phyloP scores from a whole-genome alignment of 2,797 vertebrate species.

The Crax fasciolata region DNA sequence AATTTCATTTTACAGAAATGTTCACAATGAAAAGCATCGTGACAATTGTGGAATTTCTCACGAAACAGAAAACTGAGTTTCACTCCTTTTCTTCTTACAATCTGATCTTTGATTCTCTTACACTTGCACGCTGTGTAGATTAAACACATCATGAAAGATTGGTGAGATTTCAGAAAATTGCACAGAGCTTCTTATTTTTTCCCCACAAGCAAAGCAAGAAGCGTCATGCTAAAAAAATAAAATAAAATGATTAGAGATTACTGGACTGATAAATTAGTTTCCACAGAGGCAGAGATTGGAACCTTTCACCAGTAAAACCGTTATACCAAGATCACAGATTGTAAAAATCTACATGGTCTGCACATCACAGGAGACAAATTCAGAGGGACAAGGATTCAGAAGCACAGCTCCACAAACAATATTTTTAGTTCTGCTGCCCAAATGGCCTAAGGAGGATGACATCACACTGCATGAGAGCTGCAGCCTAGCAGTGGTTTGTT shows the following conservation, averaged over 20 bases:
- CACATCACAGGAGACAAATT: rapidly evolving
- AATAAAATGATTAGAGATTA: neutral
- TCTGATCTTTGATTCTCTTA: neutral
- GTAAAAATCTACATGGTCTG: neutral
- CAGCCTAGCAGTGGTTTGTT: neutral
- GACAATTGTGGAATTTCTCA: neutral
- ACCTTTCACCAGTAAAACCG: neutral
- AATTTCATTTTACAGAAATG: neutral
- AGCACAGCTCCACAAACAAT: neutral
- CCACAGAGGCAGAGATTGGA: neutral
- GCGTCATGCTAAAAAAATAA: neutral
- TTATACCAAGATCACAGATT: rapidly evolving
- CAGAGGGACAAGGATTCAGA: neutral
- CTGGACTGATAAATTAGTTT: neutral
- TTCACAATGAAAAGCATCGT: neutral
- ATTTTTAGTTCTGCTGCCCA: neutral
- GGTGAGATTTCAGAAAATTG: neutral
- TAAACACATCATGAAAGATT: neutral
- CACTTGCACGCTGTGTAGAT: neutral
- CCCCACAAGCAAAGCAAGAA: neutral
- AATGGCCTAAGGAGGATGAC: rapidly evolving
- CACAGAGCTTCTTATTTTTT: neutral
- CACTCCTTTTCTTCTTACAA: neutral
- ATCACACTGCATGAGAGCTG: rapidly evolving
- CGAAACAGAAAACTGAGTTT: neutral